Conservation (phyloP, 35 echinoderm and acorn worm genomes). For the Apostichopus japonicus region DNA sequence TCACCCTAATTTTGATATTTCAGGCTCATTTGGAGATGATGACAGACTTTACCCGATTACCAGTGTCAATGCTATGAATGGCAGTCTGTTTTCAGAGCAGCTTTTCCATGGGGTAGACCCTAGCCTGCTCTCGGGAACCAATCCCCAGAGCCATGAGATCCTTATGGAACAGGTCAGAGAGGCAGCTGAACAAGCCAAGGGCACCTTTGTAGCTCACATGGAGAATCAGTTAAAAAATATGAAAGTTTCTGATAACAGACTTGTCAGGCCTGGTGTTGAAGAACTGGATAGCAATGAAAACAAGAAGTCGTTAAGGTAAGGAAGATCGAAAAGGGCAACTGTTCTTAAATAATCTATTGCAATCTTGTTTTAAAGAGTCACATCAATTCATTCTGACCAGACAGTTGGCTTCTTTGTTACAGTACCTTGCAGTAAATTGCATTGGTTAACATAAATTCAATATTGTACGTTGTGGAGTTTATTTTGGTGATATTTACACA, state of each 20-base stretch:
- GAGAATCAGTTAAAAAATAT: slow-evolving; percentile 10
- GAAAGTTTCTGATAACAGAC: not conserved
- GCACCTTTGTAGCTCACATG: slow-evolving; percentile 36
- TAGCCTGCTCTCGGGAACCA: not conserved
- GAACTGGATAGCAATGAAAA: not conserved
- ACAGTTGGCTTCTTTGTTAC: too few species aligned
- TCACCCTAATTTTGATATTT: not conserved
- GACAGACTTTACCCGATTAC: slow-evolving; percentile 12
- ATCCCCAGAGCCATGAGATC: not conserved
- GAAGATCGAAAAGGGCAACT: too few species aligned
- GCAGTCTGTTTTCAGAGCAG: slow-evolving; percentile 17
- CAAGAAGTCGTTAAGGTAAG: not conserved
- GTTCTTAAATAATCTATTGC: too few species aligned
- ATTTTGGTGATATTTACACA: too few species aligned
- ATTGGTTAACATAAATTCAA: too few species aligned
- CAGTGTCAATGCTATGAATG: slow-evolving; percentile 11
- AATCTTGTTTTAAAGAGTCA: too few species aligned
- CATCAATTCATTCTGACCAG: too few species aligned
- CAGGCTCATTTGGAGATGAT: slow-evolving; percentile 12
- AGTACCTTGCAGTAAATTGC: too few species aligned
- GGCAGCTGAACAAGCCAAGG: slow-evolving; percentile 47
- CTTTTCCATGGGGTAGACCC: slow-evolving; percentile 45
- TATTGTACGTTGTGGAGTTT: too few species aligned
- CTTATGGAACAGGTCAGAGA: slow-evolving; percentile 41
- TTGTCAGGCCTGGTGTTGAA: not conserved